Evolutionary conservation across 2,113 vertebrate genomes (phyloP), one percentile per base, ranked within the genome.

Genomic region (Taxidea taxus): DNA sequence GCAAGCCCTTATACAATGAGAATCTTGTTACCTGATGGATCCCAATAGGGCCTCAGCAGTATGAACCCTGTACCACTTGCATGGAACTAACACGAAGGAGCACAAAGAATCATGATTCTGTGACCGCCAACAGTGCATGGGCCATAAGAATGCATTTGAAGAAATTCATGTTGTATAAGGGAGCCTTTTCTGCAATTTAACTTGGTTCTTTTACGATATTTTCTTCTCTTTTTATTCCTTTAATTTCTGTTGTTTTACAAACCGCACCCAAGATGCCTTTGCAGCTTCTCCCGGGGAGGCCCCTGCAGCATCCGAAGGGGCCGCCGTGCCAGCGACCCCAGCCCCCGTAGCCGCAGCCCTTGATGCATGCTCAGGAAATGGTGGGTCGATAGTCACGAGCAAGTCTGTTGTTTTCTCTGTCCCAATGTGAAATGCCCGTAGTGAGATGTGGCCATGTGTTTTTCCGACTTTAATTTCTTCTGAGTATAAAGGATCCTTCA

Each of bases 351-450:
- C 99, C 97, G 99, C 99, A 97, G 99, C 99, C 94, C 99, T 99
- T 98, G 99, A 99, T 99, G 99, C 99, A 98, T 99, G 99, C 98
- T 99, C 99, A 99, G 99, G 99, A 99, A 99, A 99, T 99, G 99
- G 99, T 99, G 99, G 99, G 99, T 99, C 98, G 98, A 94, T 91
- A 95, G 97, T 98, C 97, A 83, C 98, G 98, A 98, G 98, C 98
- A 96, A 91, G 98, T 98, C 83, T 98, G 91, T 98, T 97, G 81
- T 96, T 97, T 89, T 97, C 62, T 98, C 90, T 98, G 96, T 75
- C 72, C 95, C 93, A 60, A 75, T 54, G 96, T 97, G 97, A 98
- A 99, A 95, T 95, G 87, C 98, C 98, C n/a, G 47, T 99, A 98
- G 98, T 97, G 98, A 99, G 98, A 98, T 91, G 97, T 98, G 98